Evolutionary conservation across 2,797 vertebrate genomes (phyloP), one percentile per base, ranked within the genome.

Genomic region (Denticeps clupeoides): DNA sequence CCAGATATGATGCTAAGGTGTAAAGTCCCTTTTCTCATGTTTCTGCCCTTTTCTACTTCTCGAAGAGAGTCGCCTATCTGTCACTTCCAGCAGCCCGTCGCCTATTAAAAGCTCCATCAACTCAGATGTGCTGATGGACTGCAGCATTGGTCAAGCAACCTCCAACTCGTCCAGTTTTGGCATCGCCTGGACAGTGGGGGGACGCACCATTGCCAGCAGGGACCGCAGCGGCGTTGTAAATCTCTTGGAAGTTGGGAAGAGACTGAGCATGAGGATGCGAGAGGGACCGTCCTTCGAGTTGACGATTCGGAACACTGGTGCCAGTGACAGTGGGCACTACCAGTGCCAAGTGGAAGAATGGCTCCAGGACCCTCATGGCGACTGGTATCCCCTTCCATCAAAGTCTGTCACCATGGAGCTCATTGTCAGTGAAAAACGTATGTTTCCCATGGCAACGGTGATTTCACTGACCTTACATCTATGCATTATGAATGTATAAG

Each of bases 141-240:
- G 87, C 59, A 60, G 45, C 4, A 56, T 89, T 32, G 0, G 2
- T 7, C 59, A 9, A 10, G 18, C 1, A 21, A 58, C 74, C 7
- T 53, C 47, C 4, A 47, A 58, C 1, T 62, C 69, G 25, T 75
- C 85, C 22, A 74, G 51, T 3, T 70, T 88, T 1, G 65, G 71
- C 0, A 28, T 91, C 31, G 77, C 60, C 47, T 96, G 91, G 92
- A 67, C 74, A 42, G 63, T 79, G 46, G 65, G 16, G 1, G 56
- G 44, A n/a, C 49, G 64, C 51, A 71, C 51, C 68, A 7, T 54
- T 11, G 9, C 88, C 16, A 74, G 51, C 46, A 67, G 60, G 0
- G 51, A 70, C 59, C 68, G 28, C 25, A 70, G 74, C 16, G 73
- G 62, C 3, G 1, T 83, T 0, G 21, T 75, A 8, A 71, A 47